A percentile compares a stretch with the other conserved stretches of the same genome.
These are phyloP conservation scores for Sycophila sp. DNA, from an alignment of 1,140 invertebrate genomes.

Conservation along the genomic window DNA sequence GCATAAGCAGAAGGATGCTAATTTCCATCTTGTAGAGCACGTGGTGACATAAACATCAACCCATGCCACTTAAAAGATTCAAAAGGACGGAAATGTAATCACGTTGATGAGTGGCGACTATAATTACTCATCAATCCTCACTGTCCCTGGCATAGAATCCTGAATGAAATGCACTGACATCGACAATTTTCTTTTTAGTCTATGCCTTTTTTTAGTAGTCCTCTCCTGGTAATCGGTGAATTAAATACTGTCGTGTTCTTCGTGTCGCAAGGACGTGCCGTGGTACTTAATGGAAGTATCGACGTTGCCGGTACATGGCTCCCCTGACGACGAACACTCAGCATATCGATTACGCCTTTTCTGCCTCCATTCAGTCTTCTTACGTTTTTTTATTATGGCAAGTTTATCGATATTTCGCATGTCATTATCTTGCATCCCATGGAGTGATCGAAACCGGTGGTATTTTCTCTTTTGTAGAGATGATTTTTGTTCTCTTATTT, in stretches of 20 bases:
- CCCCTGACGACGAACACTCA: neutral
- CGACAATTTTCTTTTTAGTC: neutral
- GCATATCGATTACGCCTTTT: neutral
- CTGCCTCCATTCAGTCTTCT: neutral
- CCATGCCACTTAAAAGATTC: too few relatives aligned
- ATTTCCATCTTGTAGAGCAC: too few relatives aligned
- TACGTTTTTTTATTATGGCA: neutral
- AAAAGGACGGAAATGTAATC: too few relatives aligned
- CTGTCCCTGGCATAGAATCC: neutral
- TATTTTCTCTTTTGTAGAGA: too few relatives aligned
- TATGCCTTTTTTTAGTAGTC: neutral
- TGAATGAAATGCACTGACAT: slow-evolving; percentile 11
- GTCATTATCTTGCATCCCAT: too few relatives aligned
- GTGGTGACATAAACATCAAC: too few relatives aligned
- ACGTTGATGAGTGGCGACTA: too few relatives aligned
- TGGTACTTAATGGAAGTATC: slow-evolving; percentile 16
- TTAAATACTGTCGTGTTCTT: slow-evolving; percentile 8
- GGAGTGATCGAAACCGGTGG: too few relatives aligned
- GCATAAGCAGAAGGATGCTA: too few relatives aligned
- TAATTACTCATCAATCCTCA: too few relatives aligned
- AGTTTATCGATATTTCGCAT: too few relatives aligned
- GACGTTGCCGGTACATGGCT: neutral
- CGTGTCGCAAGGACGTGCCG: slow-evolving; percentile 8
- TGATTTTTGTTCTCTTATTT: too few relatives aligned
- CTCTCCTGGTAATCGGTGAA: slow-evolving; percentile 3